Conservation (phyloP, 2,113 vertebrate species). For the Pelvicachromis taeniatus region DNA sequence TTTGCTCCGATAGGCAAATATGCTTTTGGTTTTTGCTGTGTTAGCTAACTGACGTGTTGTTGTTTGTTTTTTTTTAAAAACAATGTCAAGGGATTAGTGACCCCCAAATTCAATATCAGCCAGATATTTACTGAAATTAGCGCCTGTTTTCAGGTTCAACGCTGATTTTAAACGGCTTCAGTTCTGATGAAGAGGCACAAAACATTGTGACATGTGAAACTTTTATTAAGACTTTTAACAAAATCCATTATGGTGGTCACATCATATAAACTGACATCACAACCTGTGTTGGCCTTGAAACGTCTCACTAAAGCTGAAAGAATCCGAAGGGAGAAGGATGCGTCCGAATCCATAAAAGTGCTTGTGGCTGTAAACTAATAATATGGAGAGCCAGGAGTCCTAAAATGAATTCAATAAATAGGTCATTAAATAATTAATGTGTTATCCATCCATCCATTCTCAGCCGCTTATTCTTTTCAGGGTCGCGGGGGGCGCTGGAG, state of each 20-base stretch:
- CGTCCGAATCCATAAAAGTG: background rate
- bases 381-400: background rate
- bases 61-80: background rate
- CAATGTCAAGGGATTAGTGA: background rate
- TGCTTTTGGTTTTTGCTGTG: background rate
- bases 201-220: background rate
- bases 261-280: background rate
- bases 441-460: too few species aligned
- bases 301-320: background rate
- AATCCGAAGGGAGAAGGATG: background rate
- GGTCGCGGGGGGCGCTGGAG: too few species aligned
- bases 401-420: background rate
- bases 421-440: background rate
- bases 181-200: background rate
- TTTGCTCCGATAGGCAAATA: too few species aligned
- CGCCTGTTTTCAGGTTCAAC: background rate
- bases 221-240: background rate
- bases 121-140: background rate
- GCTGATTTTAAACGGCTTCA: background rate
- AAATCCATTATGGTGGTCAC: background rate
- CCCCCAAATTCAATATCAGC: background rate
- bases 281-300: background rate
- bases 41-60: background rate
- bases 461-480: too few species aligned
- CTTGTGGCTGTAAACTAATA: background rate